These are phyloP conservation scores for Xanthia icteritia DNA, from an alignment of 2,888 invertebrate species.

Conservation along the genomic window DNA sequence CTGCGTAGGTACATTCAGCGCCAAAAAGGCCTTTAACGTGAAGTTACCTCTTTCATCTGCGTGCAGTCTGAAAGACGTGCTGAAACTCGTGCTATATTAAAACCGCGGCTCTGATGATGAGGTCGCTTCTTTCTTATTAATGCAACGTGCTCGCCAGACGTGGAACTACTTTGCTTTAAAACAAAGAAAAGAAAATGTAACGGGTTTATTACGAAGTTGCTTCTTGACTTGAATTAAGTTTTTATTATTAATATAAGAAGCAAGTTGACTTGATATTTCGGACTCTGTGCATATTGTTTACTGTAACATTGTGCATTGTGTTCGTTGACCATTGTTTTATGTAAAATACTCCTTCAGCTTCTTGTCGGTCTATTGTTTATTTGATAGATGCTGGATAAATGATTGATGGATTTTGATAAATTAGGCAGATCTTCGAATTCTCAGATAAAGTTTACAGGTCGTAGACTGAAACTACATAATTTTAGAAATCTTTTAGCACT, in stretches of 20 bases:
- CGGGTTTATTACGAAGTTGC: conserved; percentile 40
- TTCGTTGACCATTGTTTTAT: conserved; percentile 6
- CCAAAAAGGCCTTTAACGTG: conserved; percentile 54
- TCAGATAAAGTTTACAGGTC: neutral
- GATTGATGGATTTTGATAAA: too few species aligned
- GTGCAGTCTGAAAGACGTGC: conserved; percentile 52
- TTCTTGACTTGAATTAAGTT: conserved; percentile 53
- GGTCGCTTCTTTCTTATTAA: conserved; percentile 61
- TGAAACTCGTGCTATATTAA: conserved; percentile 58
- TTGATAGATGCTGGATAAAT: neutral
- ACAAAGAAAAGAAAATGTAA: conserved; percentile 50
- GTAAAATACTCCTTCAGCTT: neutral
- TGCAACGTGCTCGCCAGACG: conserved; percentile 55
- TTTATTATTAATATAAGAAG: conserved; percentile 44
- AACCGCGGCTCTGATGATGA: conserved; percentile 56
- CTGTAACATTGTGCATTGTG: conserved; percentile 4
- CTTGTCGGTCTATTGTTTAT: neutral
- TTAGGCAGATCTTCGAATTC: neutral
- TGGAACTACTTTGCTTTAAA: conserved; percentile 51
- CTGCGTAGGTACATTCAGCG: conserved; percentile 47
- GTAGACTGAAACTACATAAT: neutral
- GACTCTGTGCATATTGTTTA: conserved; percentile 28
- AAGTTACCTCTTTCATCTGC: conserved; percentile 54
- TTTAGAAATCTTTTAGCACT: neutral
- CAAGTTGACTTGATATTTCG: conserved; percentile 15